Evolutionary conservation across 53 echinoderm and acorn worm species (phyloP).

Genomic region (Echinometra lucunter): DNA sequence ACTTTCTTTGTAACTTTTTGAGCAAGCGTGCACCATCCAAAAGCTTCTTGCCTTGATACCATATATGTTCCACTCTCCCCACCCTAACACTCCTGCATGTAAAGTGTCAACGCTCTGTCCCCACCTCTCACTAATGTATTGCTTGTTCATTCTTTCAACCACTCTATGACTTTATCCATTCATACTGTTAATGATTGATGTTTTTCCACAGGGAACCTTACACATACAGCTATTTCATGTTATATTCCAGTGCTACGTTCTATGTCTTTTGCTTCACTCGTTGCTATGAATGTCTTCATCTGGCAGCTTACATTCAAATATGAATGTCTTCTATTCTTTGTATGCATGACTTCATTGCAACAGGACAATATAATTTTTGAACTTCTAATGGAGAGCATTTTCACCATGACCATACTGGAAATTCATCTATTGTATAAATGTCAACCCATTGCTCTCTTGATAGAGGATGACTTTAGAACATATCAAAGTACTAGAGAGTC

Average conservation of each 20-base stretch:
- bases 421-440: not conserved
- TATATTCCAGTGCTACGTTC: not conserved
- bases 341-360: not conserved
- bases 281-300: not conserved
- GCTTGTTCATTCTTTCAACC: not conserved
- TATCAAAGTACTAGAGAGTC: not conserved
- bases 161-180: not conserved
- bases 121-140: constrained; percentile 5
- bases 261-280: not conserved
- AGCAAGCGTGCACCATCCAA: constrained; percentile 4
- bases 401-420: not conserved
- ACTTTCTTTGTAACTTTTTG: not conserved
- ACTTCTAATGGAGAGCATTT: too few relatives aligned
- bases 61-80: not conserved
- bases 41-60: not conserved
- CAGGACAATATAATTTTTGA: not conserved
- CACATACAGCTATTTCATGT: not conserved
- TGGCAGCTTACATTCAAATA: not conserved
- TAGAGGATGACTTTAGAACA: too few relatives aligned
- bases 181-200: constrained; percentile 8
- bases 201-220: constrained; percentile 5
- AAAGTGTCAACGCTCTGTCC: not conserved
- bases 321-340: not conserved
- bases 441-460: not conserved
- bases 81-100: not conserved